phyloP scores from a whole-genome alignment of 92 coral and sea anemone species.

The Epizoanthus scotinus region DNA sequence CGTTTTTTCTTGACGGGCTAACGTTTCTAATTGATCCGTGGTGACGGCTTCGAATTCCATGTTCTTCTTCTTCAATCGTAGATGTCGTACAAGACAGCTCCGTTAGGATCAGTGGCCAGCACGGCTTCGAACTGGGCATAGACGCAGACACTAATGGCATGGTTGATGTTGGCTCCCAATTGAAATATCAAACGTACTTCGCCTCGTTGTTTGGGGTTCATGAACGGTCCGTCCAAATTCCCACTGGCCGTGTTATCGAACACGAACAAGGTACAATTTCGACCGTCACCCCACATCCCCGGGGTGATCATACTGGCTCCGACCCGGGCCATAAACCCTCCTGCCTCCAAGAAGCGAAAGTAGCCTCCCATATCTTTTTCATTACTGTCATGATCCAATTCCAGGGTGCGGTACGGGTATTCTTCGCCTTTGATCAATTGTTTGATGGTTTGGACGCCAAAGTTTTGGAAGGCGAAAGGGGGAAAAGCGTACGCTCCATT shows the following conservation, averaged over 20 bases:
- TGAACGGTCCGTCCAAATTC: background rate
- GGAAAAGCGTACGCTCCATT: background rate
- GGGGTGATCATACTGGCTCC: slow-evolving; percentile 3
- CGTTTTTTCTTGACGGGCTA: background rate
- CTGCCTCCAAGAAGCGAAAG: slow-evolving; percentile 34
- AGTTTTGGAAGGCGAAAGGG: slow-evolving; percentile 20
- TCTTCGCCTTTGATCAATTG: slow-evolving; percentile 51
- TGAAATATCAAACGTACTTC: background rate
- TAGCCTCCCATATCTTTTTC: slow-evolving; percentile 44
- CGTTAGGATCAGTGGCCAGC: slow-evolving; percentile 15
- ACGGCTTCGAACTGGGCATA: slow-evolving; percentile 1
- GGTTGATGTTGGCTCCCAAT: background rate
- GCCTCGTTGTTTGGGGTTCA: slow-evolving; percentile 32
- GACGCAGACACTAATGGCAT: background rate
- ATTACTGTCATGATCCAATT: background rate
- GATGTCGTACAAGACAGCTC: slow-evolving; percentile 3
- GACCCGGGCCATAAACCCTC: slow-evolving; percentile 2
- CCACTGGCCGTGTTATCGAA: slow-evolving; percentile 43
- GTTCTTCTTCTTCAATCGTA: background rate
- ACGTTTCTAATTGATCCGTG: background rate
- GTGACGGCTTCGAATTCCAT: background rate
- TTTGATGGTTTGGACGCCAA: slow-evolving; percentile 3
- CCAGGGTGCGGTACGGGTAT: slow-evolving; percentile 41
- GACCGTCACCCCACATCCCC: slow-evolving; percentile 32
- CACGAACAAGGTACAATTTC: slow-evolving; percentile 28